Percentiles rank a stretch among this genome's conserved stretches.
Evolutionary conservation across 2,888 invertebrate species (phyloP).

Genomic region (Drosophila testacea): DNA sequence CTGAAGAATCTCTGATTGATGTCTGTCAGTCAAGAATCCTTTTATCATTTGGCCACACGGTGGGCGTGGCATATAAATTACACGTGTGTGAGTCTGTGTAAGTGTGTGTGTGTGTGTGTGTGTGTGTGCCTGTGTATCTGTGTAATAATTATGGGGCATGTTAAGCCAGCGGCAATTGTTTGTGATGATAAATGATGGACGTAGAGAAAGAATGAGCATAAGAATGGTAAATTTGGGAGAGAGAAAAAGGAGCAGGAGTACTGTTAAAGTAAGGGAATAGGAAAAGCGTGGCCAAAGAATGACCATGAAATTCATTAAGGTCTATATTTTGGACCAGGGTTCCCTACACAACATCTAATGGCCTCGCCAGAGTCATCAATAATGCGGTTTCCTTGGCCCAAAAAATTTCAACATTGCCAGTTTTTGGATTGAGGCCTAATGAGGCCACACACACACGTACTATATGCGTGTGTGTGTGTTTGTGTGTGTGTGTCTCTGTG

Average conservation of each 20-base stretch:
- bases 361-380: slow-evolving; percentile 44
- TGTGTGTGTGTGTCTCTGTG: background rate
- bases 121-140: slow-evolving; percentile 32
- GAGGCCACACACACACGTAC: slow-evolving; percentile 44
- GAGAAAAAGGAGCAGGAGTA: background rate
- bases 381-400: slow-evolving; percentile 33
- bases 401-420: slow-evolving; percentile 2
- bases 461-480: background rate
- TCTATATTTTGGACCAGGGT: background rate
- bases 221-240: background rate
- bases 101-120: slow-evolving; percentile 20
- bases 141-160: slow-evolving; percentile 72
- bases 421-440: slow-evolving; percentile 55
- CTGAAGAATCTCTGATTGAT: slow-evolving; percentile 68
- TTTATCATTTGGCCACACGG: slow-evolving; percentile 57
- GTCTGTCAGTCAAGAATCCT: slow-evolving; percentile 73
- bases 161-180: slow-evolving; percentile 73
- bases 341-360: slow-evolving; percentile 31
- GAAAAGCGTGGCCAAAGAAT: slow-evolving; percentile 5
- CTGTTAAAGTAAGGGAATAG: background rate
- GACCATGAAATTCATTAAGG: slow-evolving; percentile 66
- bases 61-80: slow-evolving; percentile 35
- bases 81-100: slow-evolving; percentile 1
- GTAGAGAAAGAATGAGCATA: slow-evolving; percentile 20
- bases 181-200: slow-evolving; percentile 76